Conservation (phyloP, 2,888 invertebrate genomes). For the Aquatica leii region DNA sequence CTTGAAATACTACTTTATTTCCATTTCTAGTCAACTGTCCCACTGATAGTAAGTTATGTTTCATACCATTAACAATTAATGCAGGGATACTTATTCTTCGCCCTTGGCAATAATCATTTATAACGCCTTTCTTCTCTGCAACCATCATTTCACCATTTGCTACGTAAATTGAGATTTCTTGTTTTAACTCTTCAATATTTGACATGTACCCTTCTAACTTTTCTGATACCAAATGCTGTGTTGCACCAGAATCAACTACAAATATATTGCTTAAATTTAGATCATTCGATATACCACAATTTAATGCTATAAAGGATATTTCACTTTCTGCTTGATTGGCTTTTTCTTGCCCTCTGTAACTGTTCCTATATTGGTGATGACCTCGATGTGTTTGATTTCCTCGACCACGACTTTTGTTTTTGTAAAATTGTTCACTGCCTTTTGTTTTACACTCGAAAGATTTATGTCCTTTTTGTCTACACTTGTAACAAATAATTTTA, state of each 20-base stretch:
- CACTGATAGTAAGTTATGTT: not conserved
- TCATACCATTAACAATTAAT: not conserved
- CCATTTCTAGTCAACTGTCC: not conserved
- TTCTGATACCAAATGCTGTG: too few relatives aligned
- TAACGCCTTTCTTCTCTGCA: not conserved
- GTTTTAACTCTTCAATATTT: not conserved
- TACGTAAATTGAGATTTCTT: not conserved
- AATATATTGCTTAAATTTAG: not conserved
- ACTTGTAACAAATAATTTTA: not conserved
- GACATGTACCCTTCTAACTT: not conserved
- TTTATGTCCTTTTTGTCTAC: constrained; percentile 7
- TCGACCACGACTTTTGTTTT: too few relatives aligned
- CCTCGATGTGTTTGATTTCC: too few relatives aligned
- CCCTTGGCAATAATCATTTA: too few relatives aligned
- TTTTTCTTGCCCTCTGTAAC: not conserved
- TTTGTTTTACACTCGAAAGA: constrained; percentile 2
- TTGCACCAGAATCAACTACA: not conserved
- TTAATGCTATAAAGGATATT: too few relatives aligned
- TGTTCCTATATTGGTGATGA: too few relatives aligned
- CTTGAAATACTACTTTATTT: not conserved
- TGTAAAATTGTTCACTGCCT: not conserved
- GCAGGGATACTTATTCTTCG: not conserved
- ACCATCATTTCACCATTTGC: constrained; percentile 3
- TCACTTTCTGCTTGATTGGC: not conserved
- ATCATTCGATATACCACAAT: not conserved